Evolutionary conservation across 2,888 invertebrate genomes (phyloP), one percentile per base, ranked within the genome.

Genomic region (Andrena bicolor): DNA sequence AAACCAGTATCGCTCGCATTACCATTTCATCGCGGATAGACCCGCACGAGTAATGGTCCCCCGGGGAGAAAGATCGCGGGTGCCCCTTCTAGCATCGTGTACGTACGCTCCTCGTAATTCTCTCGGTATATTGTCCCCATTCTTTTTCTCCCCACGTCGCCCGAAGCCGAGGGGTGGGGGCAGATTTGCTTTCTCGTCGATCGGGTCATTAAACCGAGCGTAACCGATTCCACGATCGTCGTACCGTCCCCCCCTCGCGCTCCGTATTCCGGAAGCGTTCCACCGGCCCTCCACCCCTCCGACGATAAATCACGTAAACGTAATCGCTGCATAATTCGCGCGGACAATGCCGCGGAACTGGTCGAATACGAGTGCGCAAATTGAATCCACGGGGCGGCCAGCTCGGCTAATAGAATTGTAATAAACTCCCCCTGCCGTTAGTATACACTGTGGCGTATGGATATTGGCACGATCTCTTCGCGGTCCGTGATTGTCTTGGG

Each of bases 1-100:
- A 85, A 86, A 74, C 64, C 76, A 68, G 79, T 83, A 75, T 74
- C 76, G 79, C 51, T 60, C 60, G 63, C 75, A 82, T 84, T 83
- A 76, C 77, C 79, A 83, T 84, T 83, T 80, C 76, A 77, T 72
- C 83, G 74, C 28, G 70, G 70, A 78, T 83, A 41, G 28, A 41
- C 48, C 66, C 35, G 68, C 41, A 13, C 64, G 71, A 61, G 49
- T 66, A 71, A 82, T 74, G 77, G 28, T 26, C 65, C 61, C 77
- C 23, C 35, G 68, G n/a, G n/a, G 68, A 63, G 48, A 41, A 41
- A 56, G 61, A 49, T 41, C 51, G 10, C 6, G 10, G 56, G 4
- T 28, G 20, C 28, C 35, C 78, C 64, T 20, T 53, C 68, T 76
- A 32, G 23, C 56, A 64, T 60, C 41, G 41, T 41, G 41, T 41